Evolutionary conservation across 2,113 vertebrate genomes (phyloP), one percentile per base, ranked within the genome.

Genomic region (Macaca mulatta): DNA sequence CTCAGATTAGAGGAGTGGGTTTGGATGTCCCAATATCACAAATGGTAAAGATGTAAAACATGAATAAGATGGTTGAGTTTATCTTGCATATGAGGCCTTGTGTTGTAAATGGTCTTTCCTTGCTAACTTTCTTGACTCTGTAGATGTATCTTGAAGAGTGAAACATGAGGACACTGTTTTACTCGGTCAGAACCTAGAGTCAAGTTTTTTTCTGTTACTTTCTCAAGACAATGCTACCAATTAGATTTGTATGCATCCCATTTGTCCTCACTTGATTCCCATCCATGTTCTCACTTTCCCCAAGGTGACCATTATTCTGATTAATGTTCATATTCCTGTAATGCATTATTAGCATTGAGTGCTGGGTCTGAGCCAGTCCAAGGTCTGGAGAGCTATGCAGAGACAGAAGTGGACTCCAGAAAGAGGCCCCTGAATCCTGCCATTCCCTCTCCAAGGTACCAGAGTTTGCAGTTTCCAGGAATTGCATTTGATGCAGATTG

Each of bases 391-490:
- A 38, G 27, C 61, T 79, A 2, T 38, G 50, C 4, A 52, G 57
- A 81, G 61, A 12, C 40, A 87, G 79, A 75, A 64, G 55, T 17
- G 59, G 50, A 38, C 22, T 70, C 43, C 18, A 48, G 74, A 91
- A 75, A n/a, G 89, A 94, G 27, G 17, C 57, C 48, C 32, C 57
- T 59, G 48, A 86, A 35, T 74, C 32, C 27, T 13, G 50, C 70
- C 25, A 48, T 5, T 48, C 55, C 25, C 70, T 32, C 35, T 67
- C n/a, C 43, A 82, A 18, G 35, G 32, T 16, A 40, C 79, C 80
- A 48, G 92, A 72, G 70, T 25, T 45, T 55, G 43, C 5, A 12
- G 87, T 93, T 97, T 89, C 83, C 70, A 90, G 64, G 43, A 94
- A 52, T n/a, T 50, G 30, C 43, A 32, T 78, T 35, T 90, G 88